Conservation (phyloP, 2,888 invertebrate genomes). For the Bursaphelenchus okinawaensis region DNA sequence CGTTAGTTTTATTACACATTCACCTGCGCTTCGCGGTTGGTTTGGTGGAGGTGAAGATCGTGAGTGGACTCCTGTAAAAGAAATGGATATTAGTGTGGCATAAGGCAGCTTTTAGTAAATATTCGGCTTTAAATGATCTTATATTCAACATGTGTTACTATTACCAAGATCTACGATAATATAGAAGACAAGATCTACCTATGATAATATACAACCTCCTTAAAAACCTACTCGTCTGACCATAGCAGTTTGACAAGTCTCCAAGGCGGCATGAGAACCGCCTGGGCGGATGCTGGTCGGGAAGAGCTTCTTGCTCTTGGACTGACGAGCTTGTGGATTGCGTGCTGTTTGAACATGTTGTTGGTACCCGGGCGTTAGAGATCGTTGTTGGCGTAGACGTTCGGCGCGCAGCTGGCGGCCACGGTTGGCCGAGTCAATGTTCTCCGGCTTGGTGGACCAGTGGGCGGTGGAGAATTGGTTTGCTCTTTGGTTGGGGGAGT, state of each 20-base stretch:
- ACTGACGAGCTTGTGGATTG: neutral
- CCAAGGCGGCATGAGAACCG: conserved; percentile 9
- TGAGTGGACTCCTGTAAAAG: conserved; percentile 18
- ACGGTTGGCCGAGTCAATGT: neutral
- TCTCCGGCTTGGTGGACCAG: neutral
- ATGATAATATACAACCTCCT: no score
- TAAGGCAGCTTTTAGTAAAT: no score
- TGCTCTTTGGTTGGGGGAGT: conserved; percentile 1
- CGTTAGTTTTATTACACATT: conserved; percentile 16
- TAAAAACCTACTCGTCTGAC: conserved; percentile 14
- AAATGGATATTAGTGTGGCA: no score
- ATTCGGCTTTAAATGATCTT: no score
- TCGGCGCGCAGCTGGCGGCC: neutral
- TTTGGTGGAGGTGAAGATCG: conserved; percentile 18
- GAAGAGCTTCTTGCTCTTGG: neutral
- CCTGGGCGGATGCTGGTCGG: neutral
- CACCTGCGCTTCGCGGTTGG: conserved; percentile 26
- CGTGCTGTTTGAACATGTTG: neutral
- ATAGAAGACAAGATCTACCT: no score
- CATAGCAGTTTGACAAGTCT: conserved; percentile 23
- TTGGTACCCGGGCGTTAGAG: neutral
- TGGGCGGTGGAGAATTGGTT: neutral
- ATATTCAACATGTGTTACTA: no score
- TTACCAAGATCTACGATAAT: no score
- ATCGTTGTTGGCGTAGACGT: neutral